Base-by-base conservation (phyloP, 37 sponge, comb jelly and placozoan species). In the Aplysina aerophoba region DNA sequence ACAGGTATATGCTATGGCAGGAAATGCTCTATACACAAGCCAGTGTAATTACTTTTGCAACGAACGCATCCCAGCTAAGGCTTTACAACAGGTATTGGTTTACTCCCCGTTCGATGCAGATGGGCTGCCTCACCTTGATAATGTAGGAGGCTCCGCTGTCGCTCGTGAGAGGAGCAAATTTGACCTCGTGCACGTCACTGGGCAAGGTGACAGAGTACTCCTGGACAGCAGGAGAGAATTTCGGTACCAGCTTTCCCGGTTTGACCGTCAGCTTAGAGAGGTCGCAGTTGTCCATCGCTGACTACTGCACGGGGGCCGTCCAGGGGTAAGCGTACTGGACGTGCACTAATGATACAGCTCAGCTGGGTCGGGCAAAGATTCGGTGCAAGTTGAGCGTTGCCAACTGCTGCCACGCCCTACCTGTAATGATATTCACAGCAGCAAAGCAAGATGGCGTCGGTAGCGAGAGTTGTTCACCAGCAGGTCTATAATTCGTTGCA, bases 201-300 rank as follows among this genome's bases (percentile, higher is more conserved):
- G 79, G 87, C 17, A 98, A 85, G 4, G 92, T 88, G 16, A 90
- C 84, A 21, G 78, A 68, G 80, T 98, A 98, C 19, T 92, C 89
- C 5, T 86, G 81, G 17, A 88, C 80, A 17, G 74, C 27, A 28
- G 93, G 55, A 63, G 85, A 83, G 88, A 98, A 98, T 71, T 86
- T 89, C 13, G 98, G 98, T 0, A 67, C 65, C n/a, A 98, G 95
- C 63, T 91, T 89, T 17, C 96, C 98, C 0, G 94, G 96, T 24
- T 85, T 83, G 21, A 98, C 84, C 66, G 75, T 91, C 55, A 98
- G 90, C 75, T 89, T 87, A 33, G 90, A 91, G 15, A 98, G 77
- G 61, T 98, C 91, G 16, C 93, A 94, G 77, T 98, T 94, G 83
- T 98, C 98, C 98, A 98, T 98, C 25, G 38, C 37, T 62, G 64